Percentiles rank a stretch among this genome's conserved stretches.
Conservation (phyloP, 2,797 vertebrate genomes). For the Ptychobarbus kaznakovi region DNA sequence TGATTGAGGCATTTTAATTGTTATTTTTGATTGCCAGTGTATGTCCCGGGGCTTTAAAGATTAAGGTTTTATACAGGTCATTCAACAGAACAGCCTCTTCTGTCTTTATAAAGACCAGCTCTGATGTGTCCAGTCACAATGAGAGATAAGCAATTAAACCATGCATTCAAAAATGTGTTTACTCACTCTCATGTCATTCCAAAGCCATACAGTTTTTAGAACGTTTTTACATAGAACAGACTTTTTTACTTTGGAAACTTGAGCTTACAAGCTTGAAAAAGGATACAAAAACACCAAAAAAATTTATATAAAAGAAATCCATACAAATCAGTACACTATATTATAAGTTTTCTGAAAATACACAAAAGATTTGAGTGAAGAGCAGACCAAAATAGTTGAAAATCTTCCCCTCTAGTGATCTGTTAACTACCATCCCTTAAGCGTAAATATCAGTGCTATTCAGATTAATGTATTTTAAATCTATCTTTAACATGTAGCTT, state of each 20-base stretch:
- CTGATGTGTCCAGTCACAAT: constrained; percentile 29
- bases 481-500: neutral
- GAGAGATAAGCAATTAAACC: constrained; percentile 33
- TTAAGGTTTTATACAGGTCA: constrained; percentile 44
- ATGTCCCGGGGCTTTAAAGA: constrained; percentile 1
- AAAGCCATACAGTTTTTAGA: neutral
- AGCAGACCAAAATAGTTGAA: neutral
- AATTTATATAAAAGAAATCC: neutral
- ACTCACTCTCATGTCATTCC: neutral
- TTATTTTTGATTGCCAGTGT: neutral
- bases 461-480: neutral
- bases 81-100: constrained; percentile 45
- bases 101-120: constrained; percentile 49
- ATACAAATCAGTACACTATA: neutral
- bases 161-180: constrained; percentile 5
- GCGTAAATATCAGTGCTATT: neutral
- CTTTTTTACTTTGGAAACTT: neutral
- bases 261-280: neutral
- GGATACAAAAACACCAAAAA: neutral
- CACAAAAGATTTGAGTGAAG: neutral
- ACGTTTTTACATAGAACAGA: too few species aligned
- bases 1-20: neutral
- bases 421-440: neutral
- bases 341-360: neutral
- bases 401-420: neutral